phyloP scores from a whole-genome alignment of 1,140 invertebrate species.

The Meloidogyne hapla region DNA sequence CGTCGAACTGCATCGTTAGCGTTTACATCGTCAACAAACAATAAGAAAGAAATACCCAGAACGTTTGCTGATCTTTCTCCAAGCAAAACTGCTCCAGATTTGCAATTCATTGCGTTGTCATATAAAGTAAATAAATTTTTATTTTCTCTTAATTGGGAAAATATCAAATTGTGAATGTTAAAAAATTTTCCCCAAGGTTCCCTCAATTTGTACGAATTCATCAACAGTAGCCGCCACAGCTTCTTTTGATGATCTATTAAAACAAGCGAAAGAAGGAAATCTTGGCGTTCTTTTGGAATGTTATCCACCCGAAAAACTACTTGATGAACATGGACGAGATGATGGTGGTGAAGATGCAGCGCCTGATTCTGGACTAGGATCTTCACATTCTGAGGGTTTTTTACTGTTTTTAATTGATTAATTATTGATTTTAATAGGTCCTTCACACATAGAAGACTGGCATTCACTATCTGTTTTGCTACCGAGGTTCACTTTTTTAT shows the following conservation, averaged over 20 bases:
- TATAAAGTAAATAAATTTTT: constrained; percentile 48
- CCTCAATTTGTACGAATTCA: constrained; percentile 37
- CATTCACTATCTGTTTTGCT: constrained; percentile 57
- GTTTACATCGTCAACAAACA: background rate
- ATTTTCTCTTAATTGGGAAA: too few species aligned
- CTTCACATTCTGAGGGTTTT: constrained; percentile 39
- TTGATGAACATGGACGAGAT: background rate
- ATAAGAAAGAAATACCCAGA: constrained; percentile 7
- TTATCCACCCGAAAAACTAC: background rate
- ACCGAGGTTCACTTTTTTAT: constrained; percentile 54
- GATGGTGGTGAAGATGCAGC: background rate
- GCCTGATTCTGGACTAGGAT: constrained; percentile 60
- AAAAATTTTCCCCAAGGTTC: too few species aligned
- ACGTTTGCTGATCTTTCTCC: constrained; percentile 49
- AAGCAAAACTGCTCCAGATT: constrained; percentile 51
- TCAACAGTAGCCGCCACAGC: constrained; percentile 39
- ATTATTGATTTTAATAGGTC: constrained; percentile 31
- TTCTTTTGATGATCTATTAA: constrained; percentile 44
- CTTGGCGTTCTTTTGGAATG: constrained; percentile 20
- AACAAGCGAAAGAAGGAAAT: constrained; percentile 21
- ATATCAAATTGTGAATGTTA: too few species aligned
- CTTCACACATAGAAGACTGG: constrained; percentile 63
- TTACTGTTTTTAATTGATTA: background rate
- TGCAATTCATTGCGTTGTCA: constrained; percentile 57
- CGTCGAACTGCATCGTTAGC: background rate